Conservation (phyloP, 2,797 vertebrate genomes). For the Myotis planiceps region DNA sequence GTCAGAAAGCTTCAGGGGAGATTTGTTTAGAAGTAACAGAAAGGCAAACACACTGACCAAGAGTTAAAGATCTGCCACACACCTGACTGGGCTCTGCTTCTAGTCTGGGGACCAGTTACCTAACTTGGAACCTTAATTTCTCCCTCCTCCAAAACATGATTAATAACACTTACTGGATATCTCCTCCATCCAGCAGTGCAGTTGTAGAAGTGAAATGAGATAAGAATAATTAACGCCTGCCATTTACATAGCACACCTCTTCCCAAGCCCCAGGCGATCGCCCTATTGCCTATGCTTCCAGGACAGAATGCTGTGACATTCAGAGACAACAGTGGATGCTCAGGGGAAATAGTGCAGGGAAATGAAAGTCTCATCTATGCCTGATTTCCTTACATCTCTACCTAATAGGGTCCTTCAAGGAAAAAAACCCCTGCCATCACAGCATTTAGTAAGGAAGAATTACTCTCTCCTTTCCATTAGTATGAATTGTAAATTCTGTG, state of each 20-base stretch:
- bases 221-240: background rate
- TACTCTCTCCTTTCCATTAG: background rate
- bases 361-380: background rate
- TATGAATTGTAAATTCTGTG: background rate
- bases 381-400: background rate
- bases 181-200: background rate
- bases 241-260: background rate
- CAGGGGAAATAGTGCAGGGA: background rate
- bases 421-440: background rate
- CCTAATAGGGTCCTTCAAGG: background rate
- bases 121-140: constrained; percentile 2
- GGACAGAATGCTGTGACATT: background rate
- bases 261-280: background rate
- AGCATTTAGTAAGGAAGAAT: background rate
- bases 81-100: background rate
- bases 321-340: background rate
- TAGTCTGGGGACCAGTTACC: background rate
- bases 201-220: constrained; percentile 5
- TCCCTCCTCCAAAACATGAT: background rate
- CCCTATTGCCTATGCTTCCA: background rate
- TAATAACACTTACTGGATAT: background rate
- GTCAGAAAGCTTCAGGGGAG: background rate
- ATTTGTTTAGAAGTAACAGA: background rate
- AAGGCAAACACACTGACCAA: background rate
- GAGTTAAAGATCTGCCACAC: background rate